Conservation (phyloP, 2,113 vertebrate species). For the Craseonycteris thonglongyai region DNA sequence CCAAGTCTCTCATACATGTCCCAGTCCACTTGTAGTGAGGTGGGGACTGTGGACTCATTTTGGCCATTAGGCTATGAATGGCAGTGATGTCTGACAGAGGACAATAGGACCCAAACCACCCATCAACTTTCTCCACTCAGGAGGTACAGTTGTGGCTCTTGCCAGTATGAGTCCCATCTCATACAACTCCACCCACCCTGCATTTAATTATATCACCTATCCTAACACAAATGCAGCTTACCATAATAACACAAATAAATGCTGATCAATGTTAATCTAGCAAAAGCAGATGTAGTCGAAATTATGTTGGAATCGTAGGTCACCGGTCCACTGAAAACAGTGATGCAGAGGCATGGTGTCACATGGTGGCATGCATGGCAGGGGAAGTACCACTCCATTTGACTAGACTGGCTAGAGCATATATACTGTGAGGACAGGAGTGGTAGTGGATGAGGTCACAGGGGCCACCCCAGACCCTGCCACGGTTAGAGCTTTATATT, state of each 20-base stretch:
- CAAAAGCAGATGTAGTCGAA: not conserved
- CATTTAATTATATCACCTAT: not conserved
- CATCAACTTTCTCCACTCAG: no score
- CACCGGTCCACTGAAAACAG: not conserved
- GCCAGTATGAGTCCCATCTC: not conserved
- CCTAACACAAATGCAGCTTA: not conserved
- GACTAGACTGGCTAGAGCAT: accelerated
- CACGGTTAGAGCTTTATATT: not conserved
- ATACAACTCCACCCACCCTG: accelerated
- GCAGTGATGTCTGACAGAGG: not conserved
- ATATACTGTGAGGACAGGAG: not conserved
- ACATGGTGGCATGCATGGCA: not conserved
- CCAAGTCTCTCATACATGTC: not conserved
- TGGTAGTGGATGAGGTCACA: not conserved
- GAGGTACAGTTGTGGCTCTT: not conserved
- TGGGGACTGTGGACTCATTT: no score
- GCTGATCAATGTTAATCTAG: not conserved
- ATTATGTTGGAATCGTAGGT: not conserved
- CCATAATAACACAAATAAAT: not conserved
- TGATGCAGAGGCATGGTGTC: not conserved
- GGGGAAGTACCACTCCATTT: no score
- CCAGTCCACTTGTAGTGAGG: not conserved
- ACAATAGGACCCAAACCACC: no score
- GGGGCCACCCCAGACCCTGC: no score
- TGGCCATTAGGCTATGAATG: not conserved